Evolutionary conservation across 2,113 vertebrate genomes (phyloP), one percentile per base, ranked within the genome.

Genomic region (Strigops habroptila): DNA sequence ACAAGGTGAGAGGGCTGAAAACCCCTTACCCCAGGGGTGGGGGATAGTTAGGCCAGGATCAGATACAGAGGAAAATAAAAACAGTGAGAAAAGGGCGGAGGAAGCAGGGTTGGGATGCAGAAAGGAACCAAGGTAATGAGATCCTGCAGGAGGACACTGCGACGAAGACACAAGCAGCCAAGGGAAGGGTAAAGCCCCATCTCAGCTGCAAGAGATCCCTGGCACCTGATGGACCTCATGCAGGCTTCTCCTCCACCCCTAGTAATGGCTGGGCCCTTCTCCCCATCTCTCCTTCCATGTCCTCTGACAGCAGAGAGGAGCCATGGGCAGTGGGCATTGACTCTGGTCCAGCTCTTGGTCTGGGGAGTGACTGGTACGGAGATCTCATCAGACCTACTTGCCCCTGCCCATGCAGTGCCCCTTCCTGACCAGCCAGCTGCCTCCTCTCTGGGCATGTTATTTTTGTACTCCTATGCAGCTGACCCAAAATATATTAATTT

Each of bases 341-440:
- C 44, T 5, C 30, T 44, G 18, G 15, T 55, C 35, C 4, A 2
- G 15, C 35, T 43, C 53, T 46, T 2, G 1, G 21, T 52, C 46
- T 1, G 3, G 6, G 19, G 12, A 6, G 6, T 43, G 35, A 17
- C 30, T 90, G 43, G n/a, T 43, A 68, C 1, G 3, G 43, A 52
- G 37, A 55, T 9, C 5, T 4, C 0, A 0, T 30, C 0, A 0
- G 35, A 25, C 7, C 21, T 44, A 24, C 23, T 35, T 41, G 5
- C n/a, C 35, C 48, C 18, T 88, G 33, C 41, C 53, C 27, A 37
- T 1, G 6, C 57, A 37, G 37, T 22, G 43, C 35, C 28, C 25
- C 30, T 79, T 86, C 65, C 68, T 82, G 31, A 79, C 65, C 46
- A 71, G 37, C 22, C 48, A 93, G 43, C 39, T 76, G 52, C 43